phyloP scores from a whole-genome alignment of 1,140 invertebrate species.

The Anagrus nilaparvatae region DNA sequence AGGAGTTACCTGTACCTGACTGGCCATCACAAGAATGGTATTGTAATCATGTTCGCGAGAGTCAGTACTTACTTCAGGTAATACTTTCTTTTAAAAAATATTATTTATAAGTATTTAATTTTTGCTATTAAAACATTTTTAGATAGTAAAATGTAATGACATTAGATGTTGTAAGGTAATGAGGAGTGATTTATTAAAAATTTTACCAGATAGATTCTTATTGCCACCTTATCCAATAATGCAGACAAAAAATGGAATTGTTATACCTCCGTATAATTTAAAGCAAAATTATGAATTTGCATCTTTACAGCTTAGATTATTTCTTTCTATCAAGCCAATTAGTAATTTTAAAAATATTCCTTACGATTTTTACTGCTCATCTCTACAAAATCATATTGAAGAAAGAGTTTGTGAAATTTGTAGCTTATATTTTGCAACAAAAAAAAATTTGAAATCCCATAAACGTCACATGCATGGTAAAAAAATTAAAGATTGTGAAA shows the following conservation, averaged over 20 bases:
- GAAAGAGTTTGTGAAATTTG: background rate
- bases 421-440: background rate
- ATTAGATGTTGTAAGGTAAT: background rate
- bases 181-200: background rate
- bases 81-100: too few relatives aligned
- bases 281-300: background rate
- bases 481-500: background rate
- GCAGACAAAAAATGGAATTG: constrained; percentile 15
- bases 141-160: background rate
- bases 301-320: background rate
- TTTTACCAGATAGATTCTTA: constrained; percentile 1
- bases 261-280: background rate
- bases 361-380: background rate
- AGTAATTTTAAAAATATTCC: background rate
- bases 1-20: background rate
- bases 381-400: background rate
- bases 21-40: background rate
- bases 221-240: constrained; percentile 1
- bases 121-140: too few relatives aligned
- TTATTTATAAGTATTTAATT: too few relatives aligned
- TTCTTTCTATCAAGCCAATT: background rate
- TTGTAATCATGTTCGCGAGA: background rate
- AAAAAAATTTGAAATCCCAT: background rate
- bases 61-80: constrained; percentile 1
- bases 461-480: too few relatives aligned